A percentile compares a stretch with the other conserved stretches of the same genome.
Evolutionary conservation across 53 echinoderm and acorn worm species (phyloP).

Genomic region (Antedon mediterranea): DNA sequence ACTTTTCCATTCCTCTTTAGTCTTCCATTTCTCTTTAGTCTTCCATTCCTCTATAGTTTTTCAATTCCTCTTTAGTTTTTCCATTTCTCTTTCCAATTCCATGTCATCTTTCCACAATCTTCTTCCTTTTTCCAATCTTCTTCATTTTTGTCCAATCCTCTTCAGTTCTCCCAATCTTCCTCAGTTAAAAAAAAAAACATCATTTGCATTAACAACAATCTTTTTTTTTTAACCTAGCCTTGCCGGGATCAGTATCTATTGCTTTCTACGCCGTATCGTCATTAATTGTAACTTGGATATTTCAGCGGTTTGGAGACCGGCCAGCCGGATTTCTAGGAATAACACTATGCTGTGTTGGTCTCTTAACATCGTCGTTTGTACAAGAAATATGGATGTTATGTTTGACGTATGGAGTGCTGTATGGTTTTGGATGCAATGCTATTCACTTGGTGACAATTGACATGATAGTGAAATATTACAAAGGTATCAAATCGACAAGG

Average conservation of each 20-base stretch:
- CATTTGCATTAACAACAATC: no score
- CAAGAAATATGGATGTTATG: background rate
- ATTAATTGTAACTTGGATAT: background rate
- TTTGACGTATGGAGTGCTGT: background rate
- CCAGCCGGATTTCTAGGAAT: background rate
- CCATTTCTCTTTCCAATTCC: no score
- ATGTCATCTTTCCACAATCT: no score
- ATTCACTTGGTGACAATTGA: background rate
- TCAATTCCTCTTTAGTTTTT: no score
- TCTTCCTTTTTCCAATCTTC: no score
- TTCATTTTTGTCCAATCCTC: no score
- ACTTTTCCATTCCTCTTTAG: no score
- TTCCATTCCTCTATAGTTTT: no score
- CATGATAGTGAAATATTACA: background rate
- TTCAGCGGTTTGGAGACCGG: background rate
- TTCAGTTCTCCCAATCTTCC: no score
- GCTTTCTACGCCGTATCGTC: background rate
- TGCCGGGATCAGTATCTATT: background rate
- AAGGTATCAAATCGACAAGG: background rate
- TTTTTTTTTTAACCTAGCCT: background rate
- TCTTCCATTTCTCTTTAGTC: no score
- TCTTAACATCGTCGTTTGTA: background rate
- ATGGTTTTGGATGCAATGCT: background rate
- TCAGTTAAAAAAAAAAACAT: no score
- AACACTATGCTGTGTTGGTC: background rate